Conservation (phyloP, 2,888 invertebrate species). For the Lasioglossum pauxillum region DNA sequence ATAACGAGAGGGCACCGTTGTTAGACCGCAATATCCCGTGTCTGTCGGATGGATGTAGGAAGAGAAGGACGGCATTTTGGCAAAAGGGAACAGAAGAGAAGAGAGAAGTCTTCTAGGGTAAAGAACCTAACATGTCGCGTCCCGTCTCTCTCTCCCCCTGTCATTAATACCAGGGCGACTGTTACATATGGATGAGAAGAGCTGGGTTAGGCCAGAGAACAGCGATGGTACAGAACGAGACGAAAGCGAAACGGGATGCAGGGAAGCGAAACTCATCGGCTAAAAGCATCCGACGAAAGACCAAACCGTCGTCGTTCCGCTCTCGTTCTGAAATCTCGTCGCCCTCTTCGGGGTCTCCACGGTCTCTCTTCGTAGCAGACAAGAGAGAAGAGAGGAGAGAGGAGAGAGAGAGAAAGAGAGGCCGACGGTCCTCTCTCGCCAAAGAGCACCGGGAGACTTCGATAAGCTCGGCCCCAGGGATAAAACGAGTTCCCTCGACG, state of each 20-base stretch:
- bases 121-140: slow-evolving; percentile 75
- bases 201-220: slow-evolving; percentile 76
- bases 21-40: slow-evolving; percentile 73
- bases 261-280: slow-evolving; percentile 83
- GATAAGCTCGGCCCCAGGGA: slow-evolving; percentile 56
- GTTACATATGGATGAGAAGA: slow-evolving; percentile 84
- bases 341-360: slow-evolving; percentile 47
- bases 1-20: slow-evolving; percentile 80
- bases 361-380: not conserved
- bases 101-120: slow-evolving; percentile 63
- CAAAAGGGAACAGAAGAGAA: slow-evolving; percentile 17
- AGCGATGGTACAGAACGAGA: slow-evolving; percentile 76
- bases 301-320: slow-evolving; percentile 73
- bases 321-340: slow-evolving; percentile 74
- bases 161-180: slow-evolving; percentile 84
- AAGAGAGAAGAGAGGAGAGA: not conserved
- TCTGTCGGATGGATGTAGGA: slow-evolving; percentile 42
- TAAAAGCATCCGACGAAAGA: slow-evolving; percentile 83
- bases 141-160: slow-evolving; percentile 74
- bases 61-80: slow-evolving; percentile 17
- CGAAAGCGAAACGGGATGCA: slow-evolving; percentile 79
- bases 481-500: slow-evolving; percentile 64
- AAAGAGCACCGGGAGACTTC: slow-evolving; percentile 37
- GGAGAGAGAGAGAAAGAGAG: not conserved
- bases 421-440: slow-evolving; percentile 26